Evolutionary conservation across 1,140 invertebrate species (phyloP).

Genomic region (Homarus americanus): DNA sequence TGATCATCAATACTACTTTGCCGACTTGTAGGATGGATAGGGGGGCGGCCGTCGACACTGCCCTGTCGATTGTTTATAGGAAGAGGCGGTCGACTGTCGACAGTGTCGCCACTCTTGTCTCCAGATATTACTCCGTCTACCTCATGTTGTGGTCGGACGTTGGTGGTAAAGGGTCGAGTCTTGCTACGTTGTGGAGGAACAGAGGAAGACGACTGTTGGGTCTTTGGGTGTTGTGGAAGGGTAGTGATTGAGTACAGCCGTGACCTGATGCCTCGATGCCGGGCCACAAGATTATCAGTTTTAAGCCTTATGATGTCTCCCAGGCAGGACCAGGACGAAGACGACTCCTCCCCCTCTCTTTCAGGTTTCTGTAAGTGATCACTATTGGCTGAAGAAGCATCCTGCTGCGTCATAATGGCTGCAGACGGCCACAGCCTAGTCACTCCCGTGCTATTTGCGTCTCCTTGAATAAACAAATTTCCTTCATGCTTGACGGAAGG

Average conservation of each 20-base stretch:
- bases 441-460: too few relatives aligned
- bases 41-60: background rate
- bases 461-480: too few relatives aligned
- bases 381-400: too few relatives aligned
- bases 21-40: background rate
- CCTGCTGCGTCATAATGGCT: too few relatives aligned
- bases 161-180: background rate
- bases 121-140: background rate
- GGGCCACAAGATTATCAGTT: conserved; percentile 35
- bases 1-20: conserved; percentile 12
- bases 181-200: background rate
- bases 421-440: too few relatives aligned
- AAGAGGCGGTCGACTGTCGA: background rate
- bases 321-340: background rate
- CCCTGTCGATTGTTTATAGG: background rate
- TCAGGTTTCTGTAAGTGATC: too few relatives aligned
- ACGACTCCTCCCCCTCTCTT: background rate
- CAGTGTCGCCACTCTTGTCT: background rate
- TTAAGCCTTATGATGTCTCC: conserved; percentile 24
- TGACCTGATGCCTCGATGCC: conserved; percentile 16
- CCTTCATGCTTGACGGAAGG: too few relatives aligned
- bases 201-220: background rate
- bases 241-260: background rate
- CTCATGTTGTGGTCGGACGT: background rate
- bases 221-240: background rate